Base-by-base conservation (phyloP, 2,797 vertebrate species). In the Rhabdomys pumilio region DNA sequence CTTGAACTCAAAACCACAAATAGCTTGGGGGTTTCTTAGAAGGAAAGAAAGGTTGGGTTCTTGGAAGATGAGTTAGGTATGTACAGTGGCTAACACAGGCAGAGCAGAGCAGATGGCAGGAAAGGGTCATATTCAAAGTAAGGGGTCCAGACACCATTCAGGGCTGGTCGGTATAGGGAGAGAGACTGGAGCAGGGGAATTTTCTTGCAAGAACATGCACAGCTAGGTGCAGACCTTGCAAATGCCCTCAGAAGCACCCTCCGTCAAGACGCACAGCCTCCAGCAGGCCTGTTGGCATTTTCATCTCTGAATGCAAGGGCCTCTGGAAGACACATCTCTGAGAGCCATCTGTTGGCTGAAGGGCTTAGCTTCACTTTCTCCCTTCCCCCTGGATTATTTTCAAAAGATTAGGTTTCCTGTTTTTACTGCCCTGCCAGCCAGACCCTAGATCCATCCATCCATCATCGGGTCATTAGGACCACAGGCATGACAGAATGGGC, bases 371-470 rank as follows among this genome's bases (percentile, higher is more conserved):
- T 85, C 15, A 85, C 88, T 94, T 90, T 94, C 90, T 96, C 84
- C 97, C 98, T 97, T 95, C 97, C 55, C 97, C 96, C 75, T 26
- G 81, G 77, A 97, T 95, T 98, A 97, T 98, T 98, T 98, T 95
- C 94, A 89, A 98, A 80, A 92, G 97, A 97, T 97, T 96, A 93
- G 26, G 69, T 98, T 98, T 98, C 98, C 98, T 98, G 98, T 98
- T 98, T 98, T 98, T 97, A 98, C 98, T 96, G 96, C 85, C 96
- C 96, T 86, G 94, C 96, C 72, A 41, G 85, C 72, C 55, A 1
- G 3, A 79, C 82, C 89, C 72, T 41, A 87, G 79, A 96, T 98
- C 97, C 94, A 41, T 97, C 93, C 69, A 79, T 87, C 73, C 50
- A 38, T 61, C 96, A 90, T 96, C 97, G 95, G 41, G 4, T 86